Conservation (phyloP, 2,888 invertebrate species). For the Drosophila mayaguana region DNA sequence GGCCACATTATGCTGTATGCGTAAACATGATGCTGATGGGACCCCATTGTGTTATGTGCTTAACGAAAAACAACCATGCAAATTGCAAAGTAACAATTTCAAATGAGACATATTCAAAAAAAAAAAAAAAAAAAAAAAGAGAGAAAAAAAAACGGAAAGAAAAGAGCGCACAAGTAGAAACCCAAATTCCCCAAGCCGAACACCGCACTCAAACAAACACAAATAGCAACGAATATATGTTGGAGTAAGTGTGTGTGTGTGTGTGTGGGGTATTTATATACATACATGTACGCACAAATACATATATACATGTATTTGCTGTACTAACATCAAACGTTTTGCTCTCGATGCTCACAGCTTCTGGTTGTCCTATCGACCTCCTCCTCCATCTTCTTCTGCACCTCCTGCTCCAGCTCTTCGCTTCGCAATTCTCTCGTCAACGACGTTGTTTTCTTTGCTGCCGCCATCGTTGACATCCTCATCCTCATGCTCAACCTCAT, state of each 20-base stretch:
- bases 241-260: constrained; percentile 1
- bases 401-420: neutral
- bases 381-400: neutral
- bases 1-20: constrained; percentile 35
- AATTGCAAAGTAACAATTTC: constrained; percentile 74
- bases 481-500: constrained; percentile 44
- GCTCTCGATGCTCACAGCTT: constrained; percentile 40
- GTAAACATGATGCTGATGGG: constrained; percentile 48
- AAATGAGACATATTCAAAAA: constrained; percentile 75
- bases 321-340: constrained; percentile 77
- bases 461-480: constrained; percentile 65
- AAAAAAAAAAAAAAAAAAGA: neutral
- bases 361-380: constrained; percentile 11
- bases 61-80: constrained; percentile 52
- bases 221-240: constrained; percentile 56
- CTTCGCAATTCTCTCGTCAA: constrained; percentile 44
- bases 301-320: constrained; percentile 75
- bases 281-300: constrained; percentile 53
- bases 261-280: constrained; percentile 24
- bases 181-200: constrained; percentile 36
- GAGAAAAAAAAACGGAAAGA: neutral
- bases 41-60: constrained; percentile 31
- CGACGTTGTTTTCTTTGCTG: constrained; percentile 73
- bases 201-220: constrained; percentile 51
- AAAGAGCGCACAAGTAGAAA: constrained; percentile 50